Evolutionary conservation across 2,888 invertebrate genomes (phyloP), one percentile per base, ranked within the genome.

Genomic region (Orthosia gothica): DNA sequence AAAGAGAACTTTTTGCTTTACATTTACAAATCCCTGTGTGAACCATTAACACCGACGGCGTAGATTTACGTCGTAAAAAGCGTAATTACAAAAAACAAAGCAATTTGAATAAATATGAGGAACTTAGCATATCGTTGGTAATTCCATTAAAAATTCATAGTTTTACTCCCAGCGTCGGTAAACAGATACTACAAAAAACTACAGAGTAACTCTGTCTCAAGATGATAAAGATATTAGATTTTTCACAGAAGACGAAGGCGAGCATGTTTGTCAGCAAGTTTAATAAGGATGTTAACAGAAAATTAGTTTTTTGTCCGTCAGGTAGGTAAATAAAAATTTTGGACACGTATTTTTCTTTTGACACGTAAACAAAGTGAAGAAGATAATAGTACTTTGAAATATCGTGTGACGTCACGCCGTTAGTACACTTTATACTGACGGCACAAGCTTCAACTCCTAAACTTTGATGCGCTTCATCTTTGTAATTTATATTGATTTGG

Each of bases 31-130:
- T 74, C 76, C 73, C 74, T n/a, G 55, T 62, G 45, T 62, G 70
- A 68, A 49, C 70, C 81, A 80, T 81, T 80, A 80, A 71, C 74
- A 71, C 80, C 61, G 58, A 66, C 67, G 32, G 52, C 62, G 70
- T 67, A 65, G 76, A 68, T 73, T 78, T 70, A 75, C 73, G 54
- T 76, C n/a, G 79, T 74, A 72, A 70, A 82, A 83, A 79, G 61
- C n/a, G 77, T 81, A 82, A 84, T 88, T 89, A 89, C 85, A 87
- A 88, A 90, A 91, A 90, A 81, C 81, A 88, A 70, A 83, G 85
- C 82, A 87, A 90, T 92, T 91, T 92, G 88, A 91, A 92, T 91
- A 91, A 91, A 91, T 89, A 92, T 92, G 92, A 90, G 88, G 82
- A 85, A 89, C 87, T 92, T 90, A 90, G 89, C 91, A 90, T 90